Percentiles rank a stretch among this genome's conserved stretches.
These are phyloP conservation scores for Mylabris sibirica DNA, from an alignment of 2,888 invertebrate species.

Conservation along the genomic window DNA sequence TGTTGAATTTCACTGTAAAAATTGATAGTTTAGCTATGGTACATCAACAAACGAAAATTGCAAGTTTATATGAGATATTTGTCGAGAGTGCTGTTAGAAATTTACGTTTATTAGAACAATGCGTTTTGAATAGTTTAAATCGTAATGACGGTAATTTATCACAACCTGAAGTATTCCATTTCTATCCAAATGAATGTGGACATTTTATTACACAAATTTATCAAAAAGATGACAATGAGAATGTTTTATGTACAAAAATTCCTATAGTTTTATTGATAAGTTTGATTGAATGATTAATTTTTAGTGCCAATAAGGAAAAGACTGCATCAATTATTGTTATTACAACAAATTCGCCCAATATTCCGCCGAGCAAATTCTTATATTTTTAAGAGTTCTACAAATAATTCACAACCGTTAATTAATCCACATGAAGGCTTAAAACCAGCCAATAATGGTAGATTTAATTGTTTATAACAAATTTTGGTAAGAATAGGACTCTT, in stretches of 20 bases:
- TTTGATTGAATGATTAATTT: conserved; percentile 43
- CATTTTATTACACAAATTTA: conserved; percentile 81
- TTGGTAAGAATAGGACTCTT: too few species aligned
- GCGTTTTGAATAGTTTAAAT: conserved; percentile 67
- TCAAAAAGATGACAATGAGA: conserved; percentile 71
- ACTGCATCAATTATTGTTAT: conserved; percentile 75
- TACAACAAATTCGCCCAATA: conserved; percentile 74
- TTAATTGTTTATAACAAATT: background rate
- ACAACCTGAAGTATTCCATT: conserved; percentile 76
- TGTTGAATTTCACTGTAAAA: conserved; percentile 69
- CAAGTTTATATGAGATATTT: conserved; percentile 75
- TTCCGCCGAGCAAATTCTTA: conserved; percentile 78
- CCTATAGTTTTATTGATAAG: conserved; percentile 15
- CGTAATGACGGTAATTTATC: conserved; percentile 47
- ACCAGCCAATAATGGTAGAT: conserved; percentile 52
- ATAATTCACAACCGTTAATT: conserved; percentile 64
- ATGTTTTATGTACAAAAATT: conserved; percentile 69
- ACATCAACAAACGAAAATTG: conserved; percentile 69
- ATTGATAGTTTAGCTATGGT: conserved; percentile 78
- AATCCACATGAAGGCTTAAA: conserved; percentile 75
- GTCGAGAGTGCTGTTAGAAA: conserved; percentile 79
- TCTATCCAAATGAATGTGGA: conserved; percentile 73
- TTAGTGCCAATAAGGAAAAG: conserved; percentile 71
- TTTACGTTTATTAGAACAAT: conserved; percentile 71
- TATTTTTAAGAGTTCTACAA: conserved; percentile 63